These are phyloP conservation scores for Creontiades dilutus DNA, from an alignment of 2,888 invertebrate genomes.

Conservation along the genomic window DNA sequence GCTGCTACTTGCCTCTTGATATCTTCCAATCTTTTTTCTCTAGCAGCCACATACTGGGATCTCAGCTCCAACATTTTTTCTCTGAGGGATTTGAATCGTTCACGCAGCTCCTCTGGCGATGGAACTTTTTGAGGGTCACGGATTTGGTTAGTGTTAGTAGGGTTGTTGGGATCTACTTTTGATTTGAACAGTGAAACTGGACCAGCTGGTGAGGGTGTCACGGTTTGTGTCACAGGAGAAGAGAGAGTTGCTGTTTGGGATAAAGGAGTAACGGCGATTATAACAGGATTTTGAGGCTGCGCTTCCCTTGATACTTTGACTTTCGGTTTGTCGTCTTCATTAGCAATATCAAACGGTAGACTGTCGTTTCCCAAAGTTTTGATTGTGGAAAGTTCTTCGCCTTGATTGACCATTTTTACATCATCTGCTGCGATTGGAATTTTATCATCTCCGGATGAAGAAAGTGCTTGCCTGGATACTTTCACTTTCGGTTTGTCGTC, in stretches of 20 bases:
- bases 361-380: not conserved
- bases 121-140: not conserved
- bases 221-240: not conserved
- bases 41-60: constrained; percentile 51
- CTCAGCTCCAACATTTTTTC: constrained; percentile 65
- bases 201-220: constrained; percentile 13
- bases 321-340: constrained; percentile 23
- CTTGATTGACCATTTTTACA: not conserved
- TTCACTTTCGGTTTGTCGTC: constrained; percentile 39
- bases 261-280: not conserved
- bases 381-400: not conserved
- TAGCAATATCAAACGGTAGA: not conserved
- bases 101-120: constrained; percentile 54
- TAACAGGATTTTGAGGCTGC: not conserved
- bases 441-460: too few relatives aligned
- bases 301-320: constrained; percentile 45
- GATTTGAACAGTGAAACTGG: constrained; percentile 46
- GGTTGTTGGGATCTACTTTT: not conserved
- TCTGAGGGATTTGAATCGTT: constrained; percentile 40
- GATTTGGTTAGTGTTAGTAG: not conserved
- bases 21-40: constrained; percentile 65
- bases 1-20: constrained; percentile 41
- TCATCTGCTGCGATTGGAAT: constrained; percentile 31
- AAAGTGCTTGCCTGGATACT: constrained; percentile 22
- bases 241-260: constrained; percentile 53